Percentiles rank a stretch among this genome's conserved stretches.
Conservation (phyloP, 2,113 vertebrate genomes). For the Edolisoma coerulescens region DNA sequence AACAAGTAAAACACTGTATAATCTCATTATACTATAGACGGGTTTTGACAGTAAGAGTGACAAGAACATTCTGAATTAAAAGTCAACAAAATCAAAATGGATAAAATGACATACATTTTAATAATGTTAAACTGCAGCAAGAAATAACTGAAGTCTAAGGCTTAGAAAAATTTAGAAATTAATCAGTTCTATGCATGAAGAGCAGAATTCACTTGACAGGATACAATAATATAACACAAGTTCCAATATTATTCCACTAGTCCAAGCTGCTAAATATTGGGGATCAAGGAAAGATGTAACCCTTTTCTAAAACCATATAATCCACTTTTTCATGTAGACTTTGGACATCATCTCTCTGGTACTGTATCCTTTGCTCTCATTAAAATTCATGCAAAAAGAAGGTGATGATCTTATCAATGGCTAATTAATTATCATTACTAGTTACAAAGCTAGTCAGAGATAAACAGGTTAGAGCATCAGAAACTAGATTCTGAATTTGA, state of each 20-base stretch:
- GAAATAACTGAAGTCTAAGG: neutral
- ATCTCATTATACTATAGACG: neutral
- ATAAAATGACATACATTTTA: neutral
- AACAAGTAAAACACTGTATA: neutral
- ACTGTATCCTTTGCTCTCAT: neutral
- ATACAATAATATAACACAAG: neutral
- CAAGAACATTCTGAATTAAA: slow-evolving; percentile 15
- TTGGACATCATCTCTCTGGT: accelerated
- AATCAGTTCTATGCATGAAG: neutral
- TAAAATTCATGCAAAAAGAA: neutral
- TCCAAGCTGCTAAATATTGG: neutral
- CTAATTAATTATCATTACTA: neutral
- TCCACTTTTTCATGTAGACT: neutral
- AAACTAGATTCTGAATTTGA: neutral
- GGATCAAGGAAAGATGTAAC: neutral
- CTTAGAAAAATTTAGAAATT: neutral
- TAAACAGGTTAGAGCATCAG: neutral
- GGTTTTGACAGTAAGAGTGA: neutral
- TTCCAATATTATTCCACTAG: neutral
- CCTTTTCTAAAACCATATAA: neutral
- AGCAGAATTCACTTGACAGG: neutral
- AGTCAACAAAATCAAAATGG: slow-evolving; percentile 24
- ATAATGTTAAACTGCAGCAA: neutral
- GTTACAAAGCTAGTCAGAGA: neutral
- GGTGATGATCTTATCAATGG: neutral